Conservation (phyloP, 1,140 invertebrate genomes). For the Aricia agestis region DNA sequence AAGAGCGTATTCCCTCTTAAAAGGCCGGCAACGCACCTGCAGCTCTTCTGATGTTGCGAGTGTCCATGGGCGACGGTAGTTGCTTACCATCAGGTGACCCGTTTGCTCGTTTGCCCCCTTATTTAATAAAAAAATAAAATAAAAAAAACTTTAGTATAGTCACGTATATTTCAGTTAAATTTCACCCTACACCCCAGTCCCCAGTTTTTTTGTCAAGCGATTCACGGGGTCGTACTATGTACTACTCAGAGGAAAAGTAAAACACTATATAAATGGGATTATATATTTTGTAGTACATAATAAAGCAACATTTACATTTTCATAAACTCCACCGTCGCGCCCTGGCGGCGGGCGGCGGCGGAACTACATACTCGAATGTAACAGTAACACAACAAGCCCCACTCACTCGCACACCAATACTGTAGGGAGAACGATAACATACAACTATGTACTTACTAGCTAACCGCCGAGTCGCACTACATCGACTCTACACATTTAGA, state of each 20-base stretch:
- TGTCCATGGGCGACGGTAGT: too few relatives aligned
- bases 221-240: too few relatives aligned
- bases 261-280: conserved; percentile 66
- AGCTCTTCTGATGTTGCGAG: too few relatives aligned
- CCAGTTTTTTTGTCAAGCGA: too few relatives aligned
- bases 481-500: conserved; percentile 69
- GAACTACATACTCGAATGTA: conserved; percentile 71
- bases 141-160: too few relatives aligned
- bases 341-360: conserved; percentile 43
- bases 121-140: too few relatives aligned
- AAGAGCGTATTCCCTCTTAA: too few relatives aligned
- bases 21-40: too few relatives aligned
- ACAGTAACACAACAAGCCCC: conserved; percentile 69
- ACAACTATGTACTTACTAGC: conserved; percentile 73
- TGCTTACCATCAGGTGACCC: too few relatives aligned
- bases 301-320: conserved; percentile 77
- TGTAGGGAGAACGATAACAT: conserved; percentile 71
- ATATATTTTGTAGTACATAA: conserved; percentile 76
- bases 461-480: conserved; percentile 54
- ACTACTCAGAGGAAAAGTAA: conserved; percentile 37
- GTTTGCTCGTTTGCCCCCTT: too few relatives aligned
- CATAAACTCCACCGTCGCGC: conserved; percentile 60
- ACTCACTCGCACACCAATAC: conserved; percentile 59
- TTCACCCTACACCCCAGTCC: too few relatives aligned
- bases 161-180: too few relatives aligned